phyloP scores from a whole-genome alignment of 64 coral and sea anemone genomes.

The Pocillopora verrucosa region DNA sequence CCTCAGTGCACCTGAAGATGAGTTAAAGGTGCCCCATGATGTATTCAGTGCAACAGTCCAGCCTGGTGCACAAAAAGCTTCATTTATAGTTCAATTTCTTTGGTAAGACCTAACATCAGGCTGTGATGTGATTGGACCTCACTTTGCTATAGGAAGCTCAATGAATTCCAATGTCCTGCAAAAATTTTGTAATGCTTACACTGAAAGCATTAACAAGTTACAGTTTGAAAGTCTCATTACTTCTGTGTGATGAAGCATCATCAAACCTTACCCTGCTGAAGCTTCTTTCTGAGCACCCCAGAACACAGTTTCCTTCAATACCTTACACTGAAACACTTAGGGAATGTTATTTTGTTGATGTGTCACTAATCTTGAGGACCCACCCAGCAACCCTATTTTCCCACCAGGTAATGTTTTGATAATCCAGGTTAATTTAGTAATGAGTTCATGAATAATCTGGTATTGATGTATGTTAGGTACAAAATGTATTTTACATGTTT shows the following conservation, averaged over 20 bases:
- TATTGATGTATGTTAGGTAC: too few relatives aligned
- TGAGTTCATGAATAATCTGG: too few relatives aligned
- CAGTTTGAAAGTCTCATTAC: slow-evolving; percentile 30
- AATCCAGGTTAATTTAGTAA: too few relatives aligned
- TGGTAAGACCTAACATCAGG: slow-evolving; percentile 20
- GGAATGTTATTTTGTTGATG: too few relatives aligned
- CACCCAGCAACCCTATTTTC: too few relatives aligned
- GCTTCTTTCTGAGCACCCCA: background rate
- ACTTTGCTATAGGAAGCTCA: slow-evolving; percentile 26
- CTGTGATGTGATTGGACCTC: slow-evolving; percentile 22
- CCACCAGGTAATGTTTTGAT: too few relatives aligned
- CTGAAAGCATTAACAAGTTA: slow-evolving; percentile 40
- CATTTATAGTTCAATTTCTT: slow-evolving; percentile 9
- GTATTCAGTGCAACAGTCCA: background rate
- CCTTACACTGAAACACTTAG: too few relatives aligned
- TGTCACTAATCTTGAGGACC: too few relatives aligned
- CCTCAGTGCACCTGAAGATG: slow-evolving; percentile 7
- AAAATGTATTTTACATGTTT: too few relatives aligned
- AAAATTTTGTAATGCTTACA: slow-evolving; percentile 16
- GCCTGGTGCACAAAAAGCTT: slow-evolving; percentile 16
- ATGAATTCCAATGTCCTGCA: background rate
- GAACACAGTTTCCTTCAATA: background rate
- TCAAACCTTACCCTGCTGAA: slow-evolving; percentile 43
- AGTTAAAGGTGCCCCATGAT: slow-evolving; percentile 24
- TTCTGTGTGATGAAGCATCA: slow-evolving; percentile 49